Evolutionary conservation across 2,113 vertebrate species (phyloP).

Genomic region (Myxocyprinus asiaticus): DNA sequence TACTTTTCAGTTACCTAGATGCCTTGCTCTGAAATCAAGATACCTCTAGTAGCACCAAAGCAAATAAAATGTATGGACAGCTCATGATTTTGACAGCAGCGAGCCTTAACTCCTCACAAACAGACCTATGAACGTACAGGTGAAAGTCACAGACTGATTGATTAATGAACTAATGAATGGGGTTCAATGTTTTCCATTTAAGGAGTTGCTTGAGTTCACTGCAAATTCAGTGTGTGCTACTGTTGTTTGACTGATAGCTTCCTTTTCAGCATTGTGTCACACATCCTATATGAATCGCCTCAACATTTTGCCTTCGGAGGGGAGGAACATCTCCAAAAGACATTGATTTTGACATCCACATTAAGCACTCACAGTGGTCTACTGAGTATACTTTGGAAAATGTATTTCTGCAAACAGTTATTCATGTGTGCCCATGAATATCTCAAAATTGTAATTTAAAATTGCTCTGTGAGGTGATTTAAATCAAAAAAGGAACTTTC

Average conservation of each 20-base stretch:
- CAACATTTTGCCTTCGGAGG: no score
- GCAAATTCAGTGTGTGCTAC: background rate
- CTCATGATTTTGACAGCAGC: no score
- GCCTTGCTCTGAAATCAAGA: background rate
- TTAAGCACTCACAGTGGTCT: background rate
- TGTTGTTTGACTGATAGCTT: background rate
- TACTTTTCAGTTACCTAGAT: background rate
- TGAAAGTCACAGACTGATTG: background rate
- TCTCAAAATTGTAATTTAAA: no score
- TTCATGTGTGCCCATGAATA: background rate
- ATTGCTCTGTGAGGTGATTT: no score
- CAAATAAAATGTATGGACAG: no score
- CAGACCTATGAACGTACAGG: no score
- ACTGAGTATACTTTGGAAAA: background rate
- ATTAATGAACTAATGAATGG: background rate
- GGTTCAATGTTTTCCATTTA: constrained; percentile 23
- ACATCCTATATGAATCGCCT: background rate
- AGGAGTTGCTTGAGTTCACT: constrained; percentile 7
- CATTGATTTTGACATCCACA: background rate
- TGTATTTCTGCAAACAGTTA: background rate
- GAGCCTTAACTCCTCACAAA: background rate
- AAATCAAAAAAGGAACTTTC: no score
- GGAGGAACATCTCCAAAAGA: background rate
- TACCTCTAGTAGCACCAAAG: background rate
- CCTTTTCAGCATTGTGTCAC: background rate